A percentile compares a stretch with the other conserved stretches of the same genome.
These are phyloP conservation scores for Megalops atlanticus DNA, from an alignment of 2,113 vertebrate genomes.

Conservation along the genomic window DNA sequence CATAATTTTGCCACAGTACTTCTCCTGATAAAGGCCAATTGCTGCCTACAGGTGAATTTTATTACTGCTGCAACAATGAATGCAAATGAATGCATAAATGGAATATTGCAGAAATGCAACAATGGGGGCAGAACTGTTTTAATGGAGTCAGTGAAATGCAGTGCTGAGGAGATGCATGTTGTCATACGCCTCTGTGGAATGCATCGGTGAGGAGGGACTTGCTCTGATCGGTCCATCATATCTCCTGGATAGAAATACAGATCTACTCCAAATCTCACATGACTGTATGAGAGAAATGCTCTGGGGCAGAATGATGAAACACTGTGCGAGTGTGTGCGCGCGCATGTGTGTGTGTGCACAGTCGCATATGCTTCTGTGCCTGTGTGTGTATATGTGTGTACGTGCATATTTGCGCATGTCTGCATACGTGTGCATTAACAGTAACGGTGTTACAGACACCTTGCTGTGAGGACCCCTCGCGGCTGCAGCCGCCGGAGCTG, in stretches of 20 bases:
- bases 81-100: no score
- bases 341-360: background rate
- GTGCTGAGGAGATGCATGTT: background rate
- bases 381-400: background rate
- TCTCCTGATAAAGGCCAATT: background rate
- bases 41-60: background rate
- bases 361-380: background rate
- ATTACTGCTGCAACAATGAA: background rate
- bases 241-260: no score
- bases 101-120: no score
- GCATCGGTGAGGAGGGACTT: background rate
- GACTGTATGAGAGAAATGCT: no score
- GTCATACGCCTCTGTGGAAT: background rate
- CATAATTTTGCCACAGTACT: background rate
- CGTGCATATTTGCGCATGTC: background rate
- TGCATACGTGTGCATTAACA: background rate
- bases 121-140: no score
- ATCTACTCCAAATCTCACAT: no score
- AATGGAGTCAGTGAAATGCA: background rate
- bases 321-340: background rate
- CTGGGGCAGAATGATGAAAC: no score
- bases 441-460: background rate
- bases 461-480: background rate
- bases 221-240: background rate
- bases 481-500: background rate